Conservation (phyloP, 1,140 invertebrate species). For the Pollicipes pollicipes region DNA sequence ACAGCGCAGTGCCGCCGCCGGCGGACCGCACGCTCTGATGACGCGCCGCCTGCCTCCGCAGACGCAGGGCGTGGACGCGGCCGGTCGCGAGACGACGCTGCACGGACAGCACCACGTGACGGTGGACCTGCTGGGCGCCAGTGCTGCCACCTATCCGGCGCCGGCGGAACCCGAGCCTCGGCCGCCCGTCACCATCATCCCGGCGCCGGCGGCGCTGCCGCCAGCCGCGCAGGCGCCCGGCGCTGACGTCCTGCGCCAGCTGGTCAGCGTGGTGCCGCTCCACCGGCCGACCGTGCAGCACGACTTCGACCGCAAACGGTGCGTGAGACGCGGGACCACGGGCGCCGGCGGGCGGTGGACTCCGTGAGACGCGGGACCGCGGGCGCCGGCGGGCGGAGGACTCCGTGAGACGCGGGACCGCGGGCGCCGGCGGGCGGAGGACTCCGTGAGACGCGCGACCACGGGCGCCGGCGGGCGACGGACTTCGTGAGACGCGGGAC, state of each 20-base stretch:
- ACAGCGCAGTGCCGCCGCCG: no score
- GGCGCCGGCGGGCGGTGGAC: no score
- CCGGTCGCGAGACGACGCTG: neutral
- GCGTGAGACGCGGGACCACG: neutral
- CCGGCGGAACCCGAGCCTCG: neutral
- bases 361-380: no score
- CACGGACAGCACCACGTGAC: constrained; percentile 13
- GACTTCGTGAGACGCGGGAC: no score
- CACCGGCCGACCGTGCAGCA: constrained; percentile 7
- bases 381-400: no score
- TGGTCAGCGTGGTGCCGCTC: constrained; percentile 9
- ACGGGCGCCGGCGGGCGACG: no score
- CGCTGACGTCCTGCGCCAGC: neutral
- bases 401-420: no score
- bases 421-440: no score
- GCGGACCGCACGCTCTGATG: no score
- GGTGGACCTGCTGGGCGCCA: constrained; percentile 7
- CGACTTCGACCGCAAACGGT: constrained; percentile 7
- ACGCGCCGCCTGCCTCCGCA: no score
- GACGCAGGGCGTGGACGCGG: neutral
- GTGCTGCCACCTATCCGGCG: neutral
- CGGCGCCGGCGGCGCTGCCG: no score
- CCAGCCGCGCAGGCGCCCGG: neutral
- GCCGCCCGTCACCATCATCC: neutral
- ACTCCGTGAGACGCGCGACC: no score